Conservation (phyloP, 2,888 invertebrate species). For the Phlogophora meticulosa region DNA sequence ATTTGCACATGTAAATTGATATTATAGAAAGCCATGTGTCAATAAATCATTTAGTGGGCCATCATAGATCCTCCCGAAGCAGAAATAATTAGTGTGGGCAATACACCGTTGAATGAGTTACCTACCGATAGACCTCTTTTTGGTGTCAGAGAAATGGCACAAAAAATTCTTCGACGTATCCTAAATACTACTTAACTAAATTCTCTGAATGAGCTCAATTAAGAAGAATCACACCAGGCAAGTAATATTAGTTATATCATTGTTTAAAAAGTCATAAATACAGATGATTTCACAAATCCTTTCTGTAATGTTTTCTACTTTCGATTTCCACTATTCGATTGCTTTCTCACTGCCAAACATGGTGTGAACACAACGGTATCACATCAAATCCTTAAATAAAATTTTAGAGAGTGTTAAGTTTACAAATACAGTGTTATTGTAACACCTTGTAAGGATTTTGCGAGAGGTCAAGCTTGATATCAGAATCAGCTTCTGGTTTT, state of each 20-base stretch:
- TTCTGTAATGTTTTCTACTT: conserved; percentile 56
- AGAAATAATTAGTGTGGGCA: conserved; percentile 36
- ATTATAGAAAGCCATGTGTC: conserved; percentile 55
- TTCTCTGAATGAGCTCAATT: conserved; percentile 21
- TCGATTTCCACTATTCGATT: conserved; percentile 57
- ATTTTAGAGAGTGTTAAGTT: conserved; percentile 54
- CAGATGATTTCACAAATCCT: conserved; percentile 27
- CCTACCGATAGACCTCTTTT: conserved; percentile 52
- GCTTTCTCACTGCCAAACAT: conserved; percentile 58
- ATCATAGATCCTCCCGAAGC: conserved; percentile 26
- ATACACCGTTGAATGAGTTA: conserved; percentile 46
- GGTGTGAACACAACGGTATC: conserved; percentile 46
- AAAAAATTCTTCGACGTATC: no score
- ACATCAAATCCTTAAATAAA: conserved; percentile 48
- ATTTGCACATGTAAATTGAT: conserved; percentile 62
- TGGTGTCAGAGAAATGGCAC: conserved; percentile 29
- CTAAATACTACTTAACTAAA: no score
- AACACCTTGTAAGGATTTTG: conserved; percentile 48
- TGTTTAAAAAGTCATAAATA: conserved; percentile 18
- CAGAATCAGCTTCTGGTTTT: conserved; percentile 52
- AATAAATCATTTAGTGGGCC: conserved; percentile 54
- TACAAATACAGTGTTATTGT: conserved; percentile 44
- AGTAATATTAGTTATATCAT: neutral
- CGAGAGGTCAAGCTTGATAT: conserved; percentile 52
- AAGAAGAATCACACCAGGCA: neutral